Evolutionary conservation across 1,140 invertebrate genomes (phyloP).

Genomic region (Ruditapes philippinarum): DNA sequence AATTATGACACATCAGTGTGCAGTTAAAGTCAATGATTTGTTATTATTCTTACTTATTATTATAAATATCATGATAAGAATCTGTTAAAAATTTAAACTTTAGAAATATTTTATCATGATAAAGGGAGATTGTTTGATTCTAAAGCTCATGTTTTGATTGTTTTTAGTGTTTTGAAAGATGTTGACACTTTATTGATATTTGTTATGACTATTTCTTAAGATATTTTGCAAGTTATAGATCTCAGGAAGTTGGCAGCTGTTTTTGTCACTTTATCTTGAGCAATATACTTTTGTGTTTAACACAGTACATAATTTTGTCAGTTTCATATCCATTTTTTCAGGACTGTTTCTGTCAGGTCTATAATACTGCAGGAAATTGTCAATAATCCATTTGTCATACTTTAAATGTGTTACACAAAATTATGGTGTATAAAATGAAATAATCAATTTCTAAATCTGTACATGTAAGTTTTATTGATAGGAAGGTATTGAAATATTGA

Average conservation of each 20-base stretch:
- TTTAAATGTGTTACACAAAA: background rate
- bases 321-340: background rate
- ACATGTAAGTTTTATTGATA: background rate
- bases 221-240: too few relatives aligned
- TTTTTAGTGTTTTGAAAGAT: too few relatives aligned
- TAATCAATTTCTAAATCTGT: background rate
- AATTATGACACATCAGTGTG: conserved; percentile 2
- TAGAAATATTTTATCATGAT: too few relatives aligned
- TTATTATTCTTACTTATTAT: background rate
- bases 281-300: background rate
- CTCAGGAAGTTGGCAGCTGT: background rate
- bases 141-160: too few relatives aligned
- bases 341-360: background rate
- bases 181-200: too few relatives aligned
- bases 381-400: background rate
- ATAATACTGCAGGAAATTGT: background rate
- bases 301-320: background rate
- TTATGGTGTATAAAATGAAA: background rate
- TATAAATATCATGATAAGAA: background rate
- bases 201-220: too few relatives aligned
- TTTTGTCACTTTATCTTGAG: background rate
- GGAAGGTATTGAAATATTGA: background rate
- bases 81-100: too few relatives aligned
- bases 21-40: background rate
- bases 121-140: too few relatives aligned